Evolutionary conservation across 2,113 vertebrate genomes (phyloP).

Genomic region (Rhineura floridana): DNA sequence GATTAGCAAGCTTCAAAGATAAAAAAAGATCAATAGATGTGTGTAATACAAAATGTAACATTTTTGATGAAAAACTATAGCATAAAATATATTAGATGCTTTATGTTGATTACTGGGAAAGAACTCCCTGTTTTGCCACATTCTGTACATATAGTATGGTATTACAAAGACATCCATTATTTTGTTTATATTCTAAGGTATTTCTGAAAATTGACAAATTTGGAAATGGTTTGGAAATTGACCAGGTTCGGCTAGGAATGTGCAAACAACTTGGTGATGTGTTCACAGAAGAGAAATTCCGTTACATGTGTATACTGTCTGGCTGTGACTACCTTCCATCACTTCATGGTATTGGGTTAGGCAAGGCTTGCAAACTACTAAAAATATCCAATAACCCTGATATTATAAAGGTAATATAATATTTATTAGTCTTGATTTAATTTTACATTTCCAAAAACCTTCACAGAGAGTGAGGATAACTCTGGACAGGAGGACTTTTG

Average conservation of each 20-base stretch:
- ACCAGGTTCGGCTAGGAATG: slow-evolving; percentile 88
- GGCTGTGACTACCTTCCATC: slow-evolving; percentile 98
- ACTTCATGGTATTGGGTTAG: slow-evolving; percentile 91
- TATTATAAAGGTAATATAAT: slow-evolving; percentile 86
- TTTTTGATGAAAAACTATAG: neutral
- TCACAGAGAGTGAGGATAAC: neutral
- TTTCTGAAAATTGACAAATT: slow-evolving; percentile 97
- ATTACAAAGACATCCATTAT: neutral
- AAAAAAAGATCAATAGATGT: neutral
- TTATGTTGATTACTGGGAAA: neutral
- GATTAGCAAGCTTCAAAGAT: neutral
- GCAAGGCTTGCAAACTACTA: slow-evolving; percentile 94
- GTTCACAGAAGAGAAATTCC: slow-evolving; percentile 97
- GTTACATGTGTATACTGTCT: slow-evolving; percentile 98
- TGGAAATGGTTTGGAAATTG: slow-evolving; percentile 93
- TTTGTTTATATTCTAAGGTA: slow-evolving; percentile 78
- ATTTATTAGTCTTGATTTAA: neutral
- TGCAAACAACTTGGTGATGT: slow-evolving; percentile 89
- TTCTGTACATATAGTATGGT: neutral
- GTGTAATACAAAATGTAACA: neutral
- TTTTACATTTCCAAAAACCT: neutral
- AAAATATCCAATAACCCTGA: slow-evolving; percentile 92
- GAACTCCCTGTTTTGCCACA: neutral
- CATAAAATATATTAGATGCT: neutral
- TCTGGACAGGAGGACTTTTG: neutral